Evolutionary conservation across 2,797 vertebrate genomes (phyloP).

Genomic region (Hemitrygon akajei): DNA sequence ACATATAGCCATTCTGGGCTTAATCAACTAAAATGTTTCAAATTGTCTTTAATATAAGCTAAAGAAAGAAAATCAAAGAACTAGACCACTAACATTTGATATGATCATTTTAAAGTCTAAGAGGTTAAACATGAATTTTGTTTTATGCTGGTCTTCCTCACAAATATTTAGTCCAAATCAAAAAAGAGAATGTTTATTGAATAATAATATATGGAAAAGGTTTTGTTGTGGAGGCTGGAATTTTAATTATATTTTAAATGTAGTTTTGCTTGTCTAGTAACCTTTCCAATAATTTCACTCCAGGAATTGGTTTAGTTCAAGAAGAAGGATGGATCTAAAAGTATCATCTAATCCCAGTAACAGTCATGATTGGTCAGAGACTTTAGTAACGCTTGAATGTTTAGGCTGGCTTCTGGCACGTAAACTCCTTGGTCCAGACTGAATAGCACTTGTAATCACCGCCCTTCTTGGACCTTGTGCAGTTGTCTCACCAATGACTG

Average conservation of each 20-base stretch:
- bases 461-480: slow-evolving; percentile 31
- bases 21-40: not conserved
- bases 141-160: not conserved
- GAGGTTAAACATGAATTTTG: not conserved
- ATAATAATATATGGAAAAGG: not conserved
- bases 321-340: not conserved
- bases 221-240: not conserved
- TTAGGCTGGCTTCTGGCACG: slow-evolving; percentile 39
- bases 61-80: not conserved
- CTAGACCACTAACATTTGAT: not conserved
- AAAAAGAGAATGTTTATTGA: not conserved
- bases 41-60: not conserved
- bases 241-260: not conserved
- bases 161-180: not conserved
- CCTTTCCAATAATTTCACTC: not conserved
- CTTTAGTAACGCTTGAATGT: slow-evolving; percentile 39
- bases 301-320: not conserved
- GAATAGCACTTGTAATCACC: slow-evolving; percentile 40
- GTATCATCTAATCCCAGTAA: too few relatives aligned
- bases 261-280: not conserved
- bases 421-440: slow-evolving; percentile 43
- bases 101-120: not conserved
- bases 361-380: slow-evolving; percentile 6
- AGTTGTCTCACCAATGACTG: slow-evolving; percentile 15
- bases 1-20: not conserved